These are phyloP conservation scores for Eutrigla gurnardus DNA, from an alignment of 2,797 vertebrate species.

Conservation along the genomic window DNA sequence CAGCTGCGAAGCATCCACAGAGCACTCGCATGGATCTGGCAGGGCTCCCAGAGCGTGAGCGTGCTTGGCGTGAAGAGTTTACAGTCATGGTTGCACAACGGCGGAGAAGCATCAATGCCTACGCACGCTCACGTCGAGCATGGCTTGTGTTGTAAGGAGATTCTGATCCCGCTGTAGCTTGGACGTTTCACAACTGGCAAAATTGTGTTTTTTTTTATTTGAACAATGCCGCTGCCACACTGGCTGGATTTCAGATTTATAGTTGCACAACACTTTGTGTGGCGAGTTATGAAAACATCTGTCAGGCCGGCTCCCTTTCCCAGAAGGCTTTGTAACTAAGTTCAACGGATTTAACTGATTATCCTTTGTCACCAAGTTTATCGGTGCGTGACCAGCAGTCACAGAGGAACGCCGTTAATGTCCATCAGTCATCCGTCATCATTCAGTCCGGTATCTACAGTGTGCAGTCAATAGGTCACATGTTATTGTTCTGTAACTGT, in stretches of 20 bases:
- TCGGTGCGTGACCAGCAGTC: slow-evolving; percentile 6
- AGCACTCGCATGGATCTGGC: slow-evolving; percentile 51
- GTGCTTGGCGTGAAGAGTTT: slow-evolving; percentile 48
- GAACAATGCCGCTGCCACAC: neutral
- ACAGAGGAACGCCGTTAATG: neutral
- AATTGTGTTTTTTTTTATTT: slow-evolving; percentile 50
- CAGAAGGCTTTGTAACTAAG: slow-evolving; percentile 1
- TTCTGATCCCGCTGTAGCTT: slow-evolving; percentile 20
- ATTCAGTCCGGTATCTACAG: neutral
- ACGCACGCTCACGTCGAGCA: slow-evolving; percentile 40
- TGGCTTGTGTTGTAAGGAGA: slow-evolving; percentile 41
- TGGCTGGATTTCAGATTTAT: neutral
- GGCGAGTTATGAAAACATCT: slow-evolving; percentile 36
- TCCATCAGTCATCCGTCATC: neutral
- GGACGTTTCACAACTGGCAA: slow-evolving; percentile 46
- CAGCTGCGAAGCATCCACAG: slow-evolving; percentile 62
- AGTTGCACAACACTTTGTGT: slow-evolving; percentile 25
- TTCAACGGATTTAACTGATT: neutral
- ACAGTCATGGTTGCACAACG: slow-evolving; percentile 51
- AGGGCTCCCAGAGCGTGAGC: slow-evolving; percentile 31
- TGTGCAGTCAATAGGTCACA: neutral
- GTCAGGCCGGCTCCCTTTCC: slow-evolving; percentile 26
- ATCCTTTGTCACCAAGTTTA: neutral
- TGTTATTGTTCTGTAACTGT: slow-evolving; percentile 1
- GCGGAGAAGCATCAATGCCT: slow-evolving; percentile 44